Conservation (phyloP, 2,113 vertebrate genomes). For the Mesoclemmys tuberculata region DNA sequence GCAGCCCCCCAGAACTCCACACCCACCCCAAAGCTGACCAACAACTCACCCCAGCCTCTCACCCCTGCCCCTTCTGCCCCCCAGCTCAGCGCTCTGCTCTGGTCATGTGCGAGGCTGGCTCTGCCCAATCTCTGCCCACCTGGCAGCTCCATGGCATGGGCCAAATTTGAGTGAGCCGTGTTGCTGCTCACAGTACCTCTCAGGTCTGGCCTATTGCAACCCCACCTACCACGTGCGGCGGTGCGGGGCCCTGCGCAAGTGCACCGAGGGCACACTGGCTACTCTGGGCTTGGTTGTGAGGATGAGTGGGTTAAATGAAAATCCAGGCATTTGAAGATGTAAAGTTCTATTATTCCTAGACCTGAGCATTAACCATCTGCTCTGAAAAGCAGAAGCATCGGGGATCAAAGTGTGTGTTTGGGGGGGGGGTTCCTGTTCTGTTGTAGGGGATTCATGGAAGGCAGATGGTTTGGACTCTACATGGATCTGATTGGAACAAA, state of each 20-base stretch:
- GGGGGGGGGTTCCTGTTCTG: not conserved
- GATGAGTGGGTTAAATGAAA: accelerated
- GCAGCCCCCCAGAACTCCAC: too few relatives aligned
- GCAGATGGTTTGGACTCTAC: accelerated
- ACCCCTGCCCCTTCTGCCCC: not conserved
- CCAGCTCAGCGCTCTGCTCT: not conserved
- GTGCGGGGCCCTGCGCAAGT: not conserved
- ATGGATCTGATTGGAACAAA: not conserved
- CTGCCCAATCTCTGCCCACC: not conserved
- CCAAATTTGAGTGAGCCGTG: not conserved
- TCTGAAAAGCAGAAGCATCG: accelerated
- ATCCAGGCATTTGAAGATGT: accelerated
- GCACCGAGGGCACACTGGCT: accelerated
- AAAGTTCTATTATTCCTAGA: accelerated
- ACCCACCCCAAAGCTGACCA: not conserved
- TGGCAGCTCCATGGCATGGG: not conserved
- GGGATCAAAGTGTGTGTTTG: accelerated
- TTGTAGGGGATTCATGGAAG: not conserved
- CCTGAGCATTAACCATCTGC: accelerated
- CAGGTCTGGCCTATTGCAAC: not conserved
- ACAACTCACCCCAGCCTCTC: not conserved
- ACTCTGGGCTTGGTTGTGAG: accelerated
- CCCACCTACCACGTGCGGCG: not conserved
- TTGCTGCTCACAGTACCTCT: too few relatives aligned
- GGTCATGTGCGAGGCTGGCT: not conserved